Evolutionary conservation across 2,797 vertebrate genomes (phyloP), one percentile per base, ranked within the genome.

Genomic region (Helostoma temminkii): DNA sequence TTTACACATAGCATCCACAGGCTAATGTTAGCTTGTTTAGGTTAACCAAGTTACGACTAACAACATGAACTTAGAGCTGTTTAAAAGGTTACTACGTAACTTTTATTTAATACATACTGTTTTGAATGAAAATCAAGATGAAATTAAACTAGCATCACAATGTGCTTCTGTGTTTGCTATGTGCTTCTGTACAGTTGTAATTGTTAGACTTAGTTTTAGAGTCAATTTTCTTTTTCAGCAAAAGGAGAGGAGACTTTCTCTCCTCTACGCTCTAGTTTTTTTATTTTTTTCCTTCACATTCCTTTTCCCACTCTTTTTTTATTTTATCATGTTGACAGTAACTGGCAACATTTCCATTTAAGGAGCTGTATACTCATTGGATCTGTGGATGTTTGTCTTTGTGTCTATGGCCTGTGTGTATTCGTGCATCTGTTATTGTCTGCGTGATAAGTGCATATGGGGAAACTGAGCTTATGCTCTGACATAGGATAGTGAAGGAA

Each of bases 401-500:
- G 26, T 21, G 32, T 64, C 10, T 62, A 6, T 43, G 62, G 14
- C 47, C 4, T 60, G 2, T 16, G 19, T 70, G 30, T 66, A 18
- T 47, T 9, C 41, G n/a, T 39, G 5, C 15, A 21, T 74, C 24
- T 76, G 48, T 50, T 45, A 54, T 39, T 55, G 68, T 12, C 25
- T 49, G 22, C 50, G 41, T 53, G 42, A 37, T 16, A 21, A 24
- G 26, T 62, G 22, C 34, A 22, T 26, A 19, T 55, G 43, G 64
- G 62, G 66, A 55, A 61, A 58, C 57, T 3, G 6, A 61, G 34
- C 19, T 42, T 71, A 49, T 63, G 28, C 54, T 75, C 50, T 71
- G 54, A 80, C 63, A 83, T 32, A 54, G 30, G 25, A 66, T 71
- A 75, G 78, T 43, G 30, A 83, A 60, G 76, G 47, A 80, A 74